A percentile compares a stretch with the other conserved stretches of the same genome.
phyloP scores from a whole-genome alignment of 2,888 invertebrate genomes.

The Campoplex capitator region DNA sequence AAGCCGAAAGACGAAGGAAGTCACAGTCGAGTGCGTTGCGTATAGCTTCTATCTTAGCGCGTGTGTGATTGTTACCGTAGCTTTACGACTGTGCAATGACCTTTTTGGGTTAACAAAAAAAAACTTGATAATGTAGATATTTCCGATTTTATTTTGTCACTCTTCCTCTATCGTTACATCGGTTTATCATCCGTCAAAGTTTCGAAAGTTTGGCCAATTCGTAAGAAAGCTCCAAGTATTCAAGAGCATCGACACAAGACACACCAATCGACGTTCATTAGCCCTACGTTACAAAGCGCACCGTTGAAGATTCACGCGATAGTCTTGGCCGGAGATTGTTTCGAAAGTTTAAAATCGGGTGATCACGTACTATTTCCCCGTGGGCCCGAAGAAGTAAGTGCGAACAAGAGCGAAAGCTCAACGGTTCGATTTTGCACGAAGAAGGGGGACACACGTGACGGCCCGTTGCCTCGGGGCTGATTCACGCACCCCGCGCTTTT shows the following conservation, averaged over 20 bases:
- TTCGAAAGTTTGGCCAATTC: background rate
- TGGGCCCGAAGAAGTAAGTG: conserved; percentile 24
- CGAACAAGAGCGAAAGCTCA: conserved; percentile 34
- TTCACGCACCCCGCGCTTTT: conserved; percentile 63
- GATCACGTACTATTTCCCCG: conserved; percentile 10
- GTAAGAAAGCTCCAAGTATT: background rate
- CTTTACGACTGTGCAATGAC: conserved; percentile 68
- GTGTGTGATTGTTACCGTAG: conserved; percentile 84
- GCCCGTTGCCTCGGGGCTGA: conserved; percentile 59
- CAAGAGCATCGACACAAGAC: background rate
- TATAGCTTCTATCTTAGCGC: conserved; percentile 80
- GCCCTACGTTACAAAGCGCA: background rate
- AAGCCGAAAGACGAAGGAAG: conserved; percentile 78
- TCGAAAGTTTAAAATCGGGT: conserved; percentile 37
- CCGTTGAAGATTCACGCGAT: background rate
- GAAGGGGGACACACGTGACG: conserved; percentile 43
- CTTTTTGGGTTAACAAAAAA: background rate
- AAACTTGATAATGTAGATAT: background rate
- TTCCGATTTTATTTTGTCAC: no score
- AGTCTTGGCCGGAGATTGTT: conserved; percentile 18
- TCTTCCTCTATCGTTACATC: no score
- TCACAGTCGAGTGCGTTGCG: conserved; percentile 83
- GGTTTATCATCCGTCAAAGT: no score
- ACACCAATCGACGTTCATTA: background rate
- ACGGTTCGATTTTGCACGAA: conserved; percentile 58